These are phyloP conservation scores for Vannuccia rotundouncinata DNA, from an alignment of 2,888 invertebrate genomes.

Conservation along the genomic window DNA sequence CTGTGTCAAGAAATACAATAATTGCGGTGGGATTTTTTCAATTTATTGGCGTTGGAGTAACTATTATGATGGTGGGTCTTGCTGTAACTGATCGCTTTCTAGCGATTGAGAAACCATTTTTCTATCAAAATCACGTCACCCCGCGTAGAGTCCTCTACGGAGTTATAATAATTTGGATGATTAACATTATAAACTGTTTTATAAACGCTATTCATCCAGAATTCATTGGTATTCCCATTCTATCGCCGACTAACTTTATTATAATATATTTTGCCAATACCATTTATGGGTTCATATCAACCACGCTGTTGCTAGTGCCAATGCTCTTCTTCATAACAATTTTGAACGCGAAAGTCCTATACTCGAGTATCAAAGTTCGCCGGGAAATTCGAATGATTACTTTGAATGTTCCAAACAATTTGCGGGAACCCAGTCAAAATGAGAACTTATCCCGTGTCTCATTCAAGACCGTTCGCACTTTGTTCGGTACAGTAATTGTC, in stretches of 20 bases:
- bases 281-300: not conserved
- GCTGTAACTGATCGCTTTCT: not conserved
- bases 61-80: not conserved
- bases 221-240: not conserved
- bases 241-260: not conserved
- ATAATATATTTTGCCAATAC: not conserved
- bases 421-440: not conserved
- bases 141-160: not conserved
- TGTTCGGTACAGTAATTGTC: not conserved
- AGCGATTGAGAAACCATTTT: not conserved
- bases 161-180: not conserved
- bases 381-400: not conserved
- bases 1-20: not conserved
- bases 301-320: not conserved
- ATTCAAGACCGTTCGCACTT: not conserved
- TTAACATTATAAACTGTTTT: not conserved
- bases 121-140: not conserved
- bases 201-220: not conserved
- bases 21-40: not conserved
- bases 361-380: not conserved
- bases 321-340: not conserved
- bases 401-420: not conserved
- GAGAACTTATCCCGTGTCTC: not conserved
- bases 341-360: not conserved
- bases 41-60: not conserved